A percentile compares a stretch with the other conserved stretches of the same genome.
Conservation (phyloP, 2,888 invertebrate species). For the Napeogenes inachia region DNA sequence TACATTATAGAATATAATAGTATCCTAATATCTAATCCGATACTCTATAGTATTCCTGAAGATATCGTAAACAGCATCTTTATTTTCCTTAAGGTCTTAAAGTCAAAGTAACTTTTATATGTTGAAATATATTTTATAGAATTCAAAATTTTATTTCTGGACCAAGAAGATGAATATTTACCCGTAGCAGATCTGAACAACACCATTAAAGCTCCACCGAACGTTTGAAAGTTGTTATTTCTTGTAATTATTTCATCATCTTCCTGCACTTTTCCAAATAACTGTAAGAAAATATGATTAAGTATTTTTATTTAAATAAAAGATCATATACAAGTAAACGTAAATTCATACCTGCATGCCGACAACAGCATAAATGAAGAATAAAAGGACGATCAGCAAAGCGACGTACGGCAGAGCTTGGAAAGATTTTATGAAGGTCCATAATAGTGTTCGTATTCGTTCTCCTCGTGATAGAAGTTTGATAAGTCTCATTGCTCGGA, state of each 20-base stretch:
- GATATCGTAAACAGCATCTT: too few species aligned
- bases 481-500: constrained; percentile 96
- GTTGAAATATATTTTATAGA: too few species aligned
- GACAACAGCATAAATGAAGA: constrained; percentile 99
- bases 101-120: too few species aligned
- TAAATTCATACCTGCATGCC: constrained; percentile 93
- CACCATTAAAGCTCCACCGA: constrained; percentile 96
- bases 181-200: constrained; percentile 96
- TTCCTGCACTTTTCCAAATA: constrained; percentile 95
- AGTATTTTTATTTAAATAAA: background rate
- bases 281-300: constrained; percentile 56
- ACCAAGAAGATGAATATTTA: constrained; percentile 40
- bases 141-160: too few species aligned
- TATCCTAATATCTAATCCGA: too few species aligned
- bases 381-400: constrained; percentile 96
- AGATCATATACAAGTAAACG: background rate
- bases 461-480: constrained; percentile 98
- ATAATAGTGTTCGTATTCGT: constrained; percentile 96
- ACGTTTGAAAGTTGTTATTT: constrained; percentile 99
- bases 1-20: too few species aligned
- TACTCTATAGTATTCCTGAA: too few species aligned
- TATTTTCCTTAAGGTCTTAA: too few species aligned
- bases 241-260: constrained; percentile 87
- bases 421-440: constrained; percentile 99
- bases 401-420: constrained; percentile 99